phyloP scores from a whole-genome alignment of 1,140 invertebrate genomes.

The Lordiphosa clarofinis region DNA sequence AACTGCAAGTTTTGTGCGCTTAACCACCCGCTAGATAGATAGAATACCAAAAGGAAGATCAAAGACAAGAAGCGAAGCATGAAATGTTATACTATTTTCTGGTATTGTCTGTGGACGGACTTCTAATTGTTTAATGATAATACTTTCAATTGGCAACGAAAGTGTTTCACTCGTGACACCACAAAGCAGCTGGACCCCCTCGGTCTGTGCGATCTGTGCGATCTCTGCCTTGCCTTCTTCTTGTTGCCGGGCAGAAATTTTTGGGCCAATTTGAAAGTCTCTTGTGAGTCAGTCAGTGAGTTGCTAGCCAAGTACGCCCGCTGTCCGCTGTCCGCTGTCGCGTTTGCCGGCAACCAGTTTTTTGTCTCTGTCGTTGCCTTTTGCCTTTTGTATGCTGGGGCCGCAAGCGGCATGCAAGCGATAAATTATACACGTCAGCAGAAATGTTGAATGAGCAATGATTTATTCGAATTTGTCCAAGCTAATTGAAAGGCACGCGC shows the following conservation, averaged over 20 bases:
- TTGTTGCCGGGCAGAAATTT: constrained; percentile 57
- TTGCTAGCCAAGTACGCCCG: constrained; percentile 37
- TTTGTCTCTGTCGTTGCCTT: not conserved
- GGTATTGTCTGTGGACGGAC: constrained; percentile 54
- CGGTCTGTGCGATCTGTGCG: no score
- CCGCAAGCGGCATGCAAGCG: no score
- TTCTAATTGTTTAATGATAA: constrained; percentile 49
- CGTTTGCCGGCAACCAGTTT: constrained; percentile 63
- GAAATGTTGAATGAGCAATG: constrained; percentile 46
- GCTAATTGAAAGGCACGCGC: constrained; percentile 50
- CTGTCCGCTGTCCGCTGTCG: no score
- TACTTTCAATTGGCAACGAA: constrained; percentile 59
- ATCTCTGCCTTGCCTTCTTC: constrained; percentile 19
- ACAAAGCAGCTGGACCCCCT: constrained; percentile 24
- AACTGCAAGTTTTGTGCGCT: no score
- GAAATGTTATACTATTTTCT: not conserved
- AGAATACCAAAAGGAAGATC: no score
- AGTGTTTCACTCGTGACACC: constrained; percentile 37
- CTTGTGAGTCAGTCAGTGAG: constrained; percentile 48
- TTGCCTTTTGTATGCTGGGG: not conserved
- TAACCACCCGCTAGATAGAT: no score
- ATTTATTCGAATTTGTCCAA: constrained; percentile 57
- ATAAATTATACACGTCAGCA: not conserved
- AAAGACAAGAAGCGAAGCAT: no score
- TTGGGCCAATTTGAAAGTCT: constrained; percentile 67